Evolutionary conservation across 2,888 invertebrate species (phyloP), one percentile per base, ranked within the genome.

Genomic region (Drosophila meridionalis): DNA sequence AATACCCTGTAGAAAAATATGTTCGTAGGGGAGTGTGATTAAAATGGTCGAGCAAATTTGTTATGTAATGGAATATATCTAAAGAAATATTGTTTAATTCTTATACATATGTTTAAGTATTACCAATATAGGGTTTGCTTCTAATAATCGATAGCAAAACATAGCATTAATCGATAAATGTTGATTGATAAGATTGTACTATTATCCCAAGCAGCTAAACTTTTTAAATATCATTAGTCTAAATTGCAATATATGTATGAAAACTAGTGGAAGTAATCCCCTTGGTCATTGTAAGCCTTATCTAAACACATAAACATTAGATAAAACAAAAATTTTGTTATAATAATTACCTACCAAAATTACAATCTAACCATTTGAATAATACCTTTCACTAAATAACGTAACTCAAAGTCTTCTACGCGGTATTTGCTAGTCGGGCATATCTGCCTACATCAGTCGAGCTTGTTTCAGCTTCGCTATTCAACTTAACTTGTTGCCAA

Each of bases 381-480:
- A 47, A 11, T 4, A 0, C 8, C 30, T 30, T 30, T 7, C 3
- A 14, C 7, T 30, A 26, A 9, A 9, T 20, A 6, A n/a, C 20
- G 14, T 20, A 42, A 20, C 1, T n/a, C n/a, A 14, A 20, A 1
- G 8, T 5, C 30, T 28, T 1, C 1, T 56, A 3, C 11, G 20
- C 5, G 45, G 58, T 58, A 45, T 45, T 20, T 6, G 14, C 6
- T 26, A 45, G 58, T 58, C 58, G 1, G 42, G n/a, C 55, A 26
- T n/a, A 12, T 6, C 28, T 12, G 38, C 7, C 4, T 8, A 12
- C 34, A 6, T 0, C n/a, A 12, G 9, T 30, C 11, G 9, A 11
- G 56, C 28, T 57, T 26, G 34, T 34, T 36, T 26, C 45, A 9
- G 14, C 43, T 34, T 57, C 34, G 14, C 34, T 0, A 14, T 7